Conservation (phyloP, 2,113 vertebrate species). For the Eulemur rufifrons region DNA sequence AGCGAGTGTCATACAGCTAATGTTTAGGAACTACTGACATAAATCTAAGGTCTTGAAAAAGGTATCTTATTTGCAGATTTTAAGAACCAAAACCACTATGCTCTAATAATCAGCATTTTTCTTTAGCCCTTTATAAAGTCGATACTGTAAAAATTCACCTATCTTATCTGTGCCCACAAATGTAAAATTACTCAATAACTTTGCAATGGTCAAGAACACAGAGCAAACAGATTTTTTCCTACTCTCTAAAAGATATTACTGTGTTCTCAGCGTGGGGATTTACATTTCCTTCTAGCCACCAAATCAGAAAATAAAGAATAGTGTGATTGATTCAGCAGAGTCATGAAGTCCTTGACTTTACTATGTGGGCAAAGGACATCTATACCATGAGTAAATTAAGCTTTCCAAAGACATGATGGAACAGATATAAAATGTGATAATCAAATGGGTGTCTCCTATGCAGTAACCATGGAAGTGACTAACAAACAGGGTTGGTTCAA, state of each 20-base stretch:
- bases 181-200: not conserved
- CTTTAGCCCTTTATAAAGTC: not conserved
- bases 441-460: not conserved
- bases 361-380: not conserved
- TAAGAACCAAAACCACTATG: not conserved
- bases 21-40: not conserved
- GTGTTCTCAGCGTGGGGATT: not conserved
- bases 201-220: not conserved
- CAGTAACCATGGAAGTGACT: not conserved
- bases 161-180: not conserved
- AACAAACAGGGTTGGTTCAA: not conserved
- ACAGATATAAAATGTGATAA: not conserved
- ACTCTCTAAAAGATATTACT: not conserved
- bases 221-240: not conserved
- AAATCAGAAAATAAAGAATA: slow-evolving; percentile 35
- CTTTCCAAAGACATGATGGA: not conserved
- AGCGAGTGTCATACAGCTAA: not conserved
- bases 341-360: not conserved
- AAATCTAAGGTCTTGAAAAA: not conserved
- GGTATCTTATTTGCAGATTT: not conserved
- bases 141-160: not conserved
- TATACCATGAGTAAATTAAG: not conserved
- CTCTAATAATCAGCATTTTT: not conserved
- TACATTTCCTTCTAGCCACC: not conserved
- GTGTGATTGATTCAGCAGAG: not conserved